These are phyloP conservation scores for Drosophila macrospina DNA, from an alignment of 2,888 invertebrate species.

Conservation along the genomic window DNA sequence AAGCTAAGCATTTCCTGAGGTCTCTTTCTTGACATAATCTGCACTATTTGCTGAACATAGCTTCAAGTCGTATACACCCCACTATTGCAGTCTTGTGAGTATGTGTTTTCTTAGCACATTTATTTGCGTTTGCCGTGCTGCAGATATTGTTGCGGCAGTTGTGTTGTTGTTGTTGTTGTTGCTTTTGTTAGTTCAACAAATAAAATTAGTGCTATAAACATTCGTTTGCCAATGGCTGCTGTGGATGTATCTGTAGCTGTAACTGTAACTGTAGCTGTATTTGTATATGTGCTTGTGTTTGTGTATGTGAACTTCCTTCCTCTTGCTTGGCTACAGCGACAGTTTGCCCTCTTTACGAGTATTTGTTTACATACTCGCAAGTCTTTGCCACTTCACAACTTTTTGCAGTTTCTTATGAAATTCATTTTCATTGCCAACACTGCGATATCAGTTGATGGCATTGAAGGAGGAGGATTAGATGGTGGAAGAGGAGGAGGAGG, in stretches of 20 bases:
- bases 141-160: slow-evolving; percentile 35
- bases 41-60: neutral
- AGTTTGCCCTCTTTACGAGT: slow-evolving; percentile 29
- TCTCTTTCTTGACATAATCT: neutral
- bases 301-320: slow-evolving; percentile 24
- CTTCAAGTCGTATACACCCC: slow-evolving; percentile 2
- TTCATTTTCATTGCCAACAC: slow-evolving; percentile 64
- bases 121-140: slow-evolving; percentile 37
- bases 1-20: neutral
- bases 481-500: too few relatives aligned
- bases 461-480: neutral
- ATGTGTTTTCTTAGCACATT: slow-evolving; percentile 23
- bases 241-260: slow-evolving; percentile 19
- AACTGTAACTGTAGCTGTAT: slow-evolving; percentile 8
- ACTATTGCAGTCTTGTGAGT: neutral
- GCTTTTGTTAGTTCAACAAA: slow-evolving; percentile 72
- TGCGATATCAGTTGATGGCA: slow-evolving; percentile 25
- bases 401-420: slow-evolving; percentile 58
- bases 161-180: slow-evolving; percentile 55
- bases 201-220: slow-evolving; percentile 80
- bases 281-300: slow-evolving; percentile 20
- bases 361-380: slow-evolving; percentile 59
- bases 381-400: slow-evolving; percentile 62
- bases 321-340: slow-evolving; percentile 22
- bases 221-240: slow-evolving; percentile 64